Evolutionary conservation across 2,797 vertebrate genomes (phyloP).

Genomic region (Cyprinodon diabolis): DNA sequence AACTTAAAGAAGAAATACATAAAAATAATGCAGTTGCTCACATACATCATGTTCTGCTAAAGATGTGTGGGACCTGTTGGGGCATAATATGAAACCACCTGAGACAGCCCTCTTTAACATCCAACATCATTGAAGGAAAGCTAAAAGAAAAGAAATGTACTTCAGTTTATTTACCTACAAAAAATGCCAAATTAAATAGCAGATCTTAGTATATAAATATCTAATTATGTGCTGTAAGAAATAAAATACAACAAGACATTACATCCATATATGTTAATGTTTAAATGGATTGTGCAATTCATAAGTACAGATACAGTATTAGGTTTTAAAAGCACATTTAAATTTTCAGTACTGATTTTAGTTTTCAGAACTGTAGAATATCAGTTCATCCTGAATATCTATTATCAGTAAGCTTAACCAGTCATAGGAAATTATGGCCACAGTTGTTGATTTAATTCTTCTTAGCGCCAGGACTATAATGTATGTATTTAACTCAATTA

Average conservation of each 20-base stretch:
- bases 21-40: conserved; percentile 15
- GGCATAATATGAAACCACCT: neutral
- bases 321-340: neutral
- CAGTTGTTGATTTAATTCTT: no score
- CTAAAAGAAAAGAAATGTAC: neutral
- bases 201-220: neutral
- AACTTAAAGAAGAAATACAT: conserved; percentile 28
- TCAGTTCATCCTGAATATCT: no score
- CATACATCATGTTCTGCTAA: neutral
- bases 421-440: no score
- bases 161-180: neutral
- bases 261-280: neutral
- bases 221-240: neutral
- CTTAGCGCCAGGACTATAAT: no score
- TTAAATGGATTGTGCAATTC: neutral
- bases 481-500: no score
- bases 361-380: neutral
- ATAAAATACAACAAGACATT: neutral
- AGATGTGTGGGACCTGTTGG: neutral
- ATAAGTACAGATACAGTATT: neutral
- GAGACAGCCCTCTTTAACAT: conserved; percentile 5
- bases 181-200: no score
- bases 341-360: neutral
- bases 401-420: no score
- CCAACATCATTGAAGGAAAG: conserved; percentile 13